phyloP scores from a whole-genome alignment of 2,113 vertebrate species.

The Gopherus evgoodei region DNA sequence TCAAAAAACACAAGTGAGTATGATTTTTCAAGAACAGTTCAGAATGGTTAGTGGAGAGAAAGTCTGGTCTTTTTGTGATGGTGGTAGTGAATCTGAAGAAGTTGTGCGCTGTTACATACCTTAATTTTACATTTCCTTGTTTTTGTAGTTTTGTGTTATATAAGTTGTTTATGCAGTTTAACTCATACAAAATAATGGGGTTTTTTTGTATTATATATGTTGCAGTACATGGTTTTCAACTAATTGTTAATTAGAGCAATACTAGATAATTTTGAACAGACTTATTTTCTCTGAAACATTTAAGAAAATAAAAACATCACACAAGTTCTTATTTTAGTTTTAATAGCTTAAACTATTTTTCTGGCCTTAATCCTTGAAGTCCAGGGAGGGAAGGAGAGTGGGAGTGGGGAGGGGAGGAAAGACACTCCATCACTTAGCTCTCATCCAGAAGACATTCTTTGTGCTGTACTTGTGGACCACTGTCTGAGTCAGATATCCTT shows the following conservation, averaged over 20 bases:
- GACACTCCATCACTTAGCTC: neutral
- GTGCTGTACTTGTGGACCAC: neutral
- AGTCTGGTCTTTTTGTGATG: neutral
- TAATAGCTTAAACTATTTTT: neutral
- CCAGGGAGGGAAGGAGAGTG: neutral
- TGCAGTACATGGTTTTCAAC: neutral
- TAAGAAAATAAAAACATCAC: neutral
- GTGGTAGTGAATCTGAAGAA: neutral
- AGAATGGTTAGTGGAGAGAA: neutral
- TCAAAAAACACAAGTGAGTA: neutral
- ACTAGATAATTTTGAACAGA: neutral
- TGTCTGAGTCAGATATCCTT: neutral
- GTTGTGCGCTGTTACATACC: rapidly evolving
- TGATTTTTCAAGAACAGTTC: neutral
- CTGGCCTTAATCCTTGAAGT: neutral
- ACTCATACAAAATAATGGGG: no score
- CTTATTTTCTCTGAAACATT: neutral
- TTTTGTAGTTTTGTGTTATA: neutral
- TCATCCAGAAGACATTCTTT: neutral
- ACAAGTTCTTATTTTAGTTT: neutral
- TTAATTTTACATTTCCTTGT: neutral
- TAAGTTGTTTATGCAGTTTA: rapidly evolving
- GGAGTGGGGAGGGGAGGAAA: neutral
- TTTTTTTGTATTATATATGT: neutral
- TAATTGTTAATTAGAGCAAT: neutral